Base-by-base conservation (phyloP, 2,113 vertebrate species). In the Vidua chalybeata region DNA sequence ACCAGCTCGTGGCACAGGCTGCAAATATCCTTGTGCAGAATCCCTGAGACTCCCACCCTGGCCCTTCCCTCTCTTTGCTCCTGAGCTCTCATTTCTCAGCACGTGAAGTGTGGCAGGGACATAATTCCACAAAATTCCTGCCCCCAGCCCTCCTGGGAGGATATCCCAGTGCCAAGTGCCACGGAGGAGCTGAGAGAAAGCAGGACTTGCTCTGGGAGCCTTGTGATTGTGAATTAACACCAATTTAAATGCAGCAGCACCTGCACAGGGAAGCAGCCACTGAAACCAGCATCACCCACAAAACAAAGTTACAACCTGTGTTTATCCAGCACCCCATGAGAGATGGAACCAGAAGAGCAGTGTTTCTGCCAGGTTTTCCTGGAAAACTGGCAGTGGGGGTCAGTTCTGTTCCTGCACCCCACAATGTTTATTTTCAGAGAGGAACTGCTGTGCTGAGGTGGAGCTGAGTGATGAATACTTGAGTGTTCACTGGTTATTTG, bases 211-310 rank as follows among this genome's bases (percentile, higher is more conserved):
- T 93, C 63, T 26, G 22, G 24, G 11, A 43, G 62, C 18, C 62
- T 46, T 58, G 7, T 1, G 72, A 16, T 8, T 23, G 49, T n/a
- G 54, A 91, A 83, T 91, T 83, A 90, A 43, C 71, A 75, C 51
- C 73, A 37, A 87, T 77, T 75, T 55, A 58, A 56, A 56, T 45
- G 81, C 80, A 87, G 95, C 80, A 48, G 83, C 86, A 62, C 76
- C 55, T n/a, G 63, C 59, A 15, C 1, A 5, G 0, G 51, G 79
- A 37, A 43, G 79, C 79, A n/a, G 66, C 43, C n/a, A 5, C 87
- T 45, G 71, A 39, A 79, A 93, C 11, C 82, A 37, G 66, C 59
- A 27, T 31, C n/a, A 3, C 41, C 77, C 23, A 23, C 54, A 73
- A 37, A 31, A 67, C 54, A 10, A 64, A 92, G 62, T 46, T 56